Base-by-base conservation (phyloP, 2,113 vertebrate species). In the Chionomys nivalis region DNA sequence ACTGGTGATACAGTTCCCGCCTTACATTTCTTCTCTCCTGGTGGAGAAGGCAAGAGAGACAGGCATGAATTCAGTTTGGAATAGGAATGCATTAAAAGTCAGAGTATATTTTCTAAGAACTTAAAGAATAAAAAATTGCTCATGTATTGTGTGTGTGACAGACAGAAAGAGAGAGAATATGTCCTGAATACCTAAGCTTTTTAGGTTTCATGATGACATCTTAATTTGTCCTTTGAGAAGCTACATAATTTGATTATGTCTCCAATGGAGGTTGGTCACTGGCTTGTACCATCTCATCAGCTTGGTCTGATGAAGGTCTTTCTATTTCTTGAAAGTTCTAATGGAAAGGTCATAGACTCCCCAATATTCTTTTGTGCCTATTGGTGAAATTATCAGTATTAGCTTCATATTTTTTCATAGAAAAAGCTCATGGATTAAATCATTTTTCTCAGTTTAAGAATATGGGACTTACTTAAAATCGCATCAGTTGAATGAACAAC, bases 371-470 rank as follows among this genome's bases (percentile, higher is more conserved):
- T 94, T 96, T n/a, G 93, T 77, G 76, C 14, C 39, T 63, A 78
- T 90, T 92, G 91, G 39, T 92, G 76, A 93, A 95, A 93, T 76
- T 93, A 90, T 95, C 68, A 91, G 66, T 72, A 58, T 92, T 94
- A 89, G 61, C 19, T 58, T 90, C 78, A 75, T 90, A 61, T 58
- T 36, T 16, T 16, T 47, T 88, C 13, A 96, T 44, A 72, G 52
- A 44, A 88, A 94, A 97, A 70, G 33, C 52, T 94, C 39, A 55
- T 89, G 65, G 87, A 94, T 96, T 97, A 93, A 96, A 95, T 36
- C 92, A 94, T 94, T 70, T 90, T 95, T 72, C 42, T 90, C 96
- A 81, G 86, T 90, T 97, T 87, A 96, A 87, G 90, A 95, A 70
- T 91, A 87, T 66, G 68, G 63, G 94, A 72, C 61, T 93, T 63